Conservation (phyloP, 2,888 invertebrate species). For the Maniola hyperantus region DNA sequence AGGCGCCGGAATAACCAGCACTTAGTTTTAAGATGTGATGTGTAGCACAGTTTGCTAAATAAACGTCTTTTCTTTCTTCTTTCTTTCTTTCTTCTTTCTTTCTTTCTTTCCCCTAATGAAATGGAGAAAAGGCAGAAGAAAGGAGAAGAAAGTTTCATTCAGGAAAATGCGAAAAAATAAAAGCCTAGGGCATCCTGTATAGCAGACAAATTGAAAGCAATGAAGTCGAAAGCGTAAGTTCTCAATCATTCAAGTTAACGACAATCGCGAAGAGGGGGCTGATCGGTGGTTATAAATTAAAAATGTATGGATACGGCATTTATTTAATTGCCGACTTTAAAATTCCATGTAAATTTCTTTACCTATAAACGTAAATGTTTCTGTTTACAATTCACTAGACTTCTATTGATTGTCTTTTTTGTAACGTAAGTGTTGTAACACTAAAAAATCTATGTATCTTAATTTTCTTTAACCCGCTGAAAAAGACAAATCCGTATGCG, state of each 20-base stretch:
- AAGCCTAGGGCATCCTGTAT: constrained; percentile 53
- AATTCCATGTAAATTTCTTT: background rate
- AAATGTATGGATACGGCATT: constrained; percentile 48
- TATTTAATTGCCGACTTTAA: constrained; percentile 6
- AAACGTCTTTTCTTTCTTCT: too few species aligned
- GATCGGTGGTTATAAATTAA: constrained; percentile 24
- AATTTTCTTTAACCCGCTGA: too few species aligned
- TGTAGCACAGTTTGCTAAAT: too few species aligned
- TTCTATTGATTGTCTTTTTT: background rate
- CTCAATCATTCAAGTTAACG: constrained; percentile 81
- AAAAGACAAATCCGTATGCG: too few species aligned
- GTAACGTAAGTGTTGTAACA: background rate
- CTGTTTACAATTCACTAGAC: background rate
- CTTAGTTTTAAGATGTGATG: too few species aligned
- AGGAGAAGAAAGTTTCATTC: too few species aligned
- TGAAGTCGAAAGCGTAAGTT: constrained; percentile 80
- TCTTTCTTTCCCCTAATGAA: too few species aligned
- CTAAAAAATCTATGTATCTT: too few species aligned
- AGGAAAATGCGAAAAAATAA: background rate
- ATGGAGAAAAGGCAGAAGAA: too few species aligned
- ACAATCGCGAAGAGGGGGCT: constrained; percentile 67
- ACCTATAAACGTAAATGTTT: background rate
- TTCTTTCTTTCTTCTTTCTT: too few species aligned
- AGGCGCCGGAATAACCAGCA: too few species aligned
- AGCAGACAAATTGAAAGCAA: constrained; percentile 76